Evolutionary conservation across 2,888 invertebrate genomes (phyloP).

Genomic region (Ischnus inquisitorius): DNA sequence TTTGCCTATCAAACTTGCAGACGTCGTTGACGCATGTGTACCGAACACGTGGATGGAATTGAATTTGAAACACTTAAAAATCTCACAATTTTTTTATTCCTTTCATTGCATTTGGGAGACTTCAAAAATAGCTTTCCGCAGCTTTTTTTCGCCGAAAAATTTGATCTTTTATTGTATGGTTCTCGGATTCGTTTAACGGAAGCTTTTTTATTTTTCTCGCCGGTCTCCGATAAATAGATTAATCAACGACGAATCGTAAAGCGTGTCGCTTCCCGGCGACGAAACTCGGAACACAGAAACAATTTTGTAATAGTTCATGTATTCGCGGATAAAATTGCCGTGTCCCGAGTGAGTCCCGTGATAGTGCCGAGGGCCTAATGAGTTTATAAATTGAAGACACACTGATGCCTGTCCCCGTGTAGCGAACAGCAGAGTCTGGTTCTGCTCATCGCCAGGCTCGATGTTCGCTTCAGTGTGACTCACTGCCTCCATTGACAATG

Average conservation of each 20-base stretch:
- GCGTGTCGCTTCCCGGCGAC: constrained; percentile 64
- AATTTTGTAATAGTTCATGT: constrained; percentile 68
- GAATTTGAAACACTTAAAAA: too few relatives aligned
- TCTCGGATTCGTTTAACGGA: not conserved
- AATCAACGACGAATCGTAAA: constrained; percentile 57
- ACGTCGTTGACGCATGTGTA: too few relatives aligned
- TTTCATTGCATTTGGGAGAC: not conserved
- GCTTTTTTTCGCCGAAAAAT: not conserved
- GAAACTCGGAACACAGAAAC: constrained; percentile 63
- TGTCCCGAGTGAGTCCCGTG: constrained; percentile 71
- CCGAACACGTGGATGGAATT: too few relatives aligned
- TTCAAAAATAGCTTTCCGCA: not conserved
- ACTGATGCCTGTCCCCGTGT: constrained; percentile 72
- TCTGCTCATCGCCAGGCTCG: constrained; percentile 59
- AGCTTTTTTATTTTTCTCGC: not conserved
- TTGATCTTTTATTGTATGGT: not conserved
- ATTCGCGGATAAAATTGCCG: constrained; percentile 70
- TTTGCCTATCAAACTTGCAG: too few relatives aligned
- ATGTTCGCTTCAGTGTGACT: constrained; percentile 69
- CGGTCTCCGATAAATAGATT: not conserved
- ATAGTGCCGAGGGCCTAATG: constrained; percentile 79
- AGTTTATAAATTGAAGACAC: constrained; percentile 82
- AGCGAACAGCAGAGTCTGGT: constrained; percentile 57
- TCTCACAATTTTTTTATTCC: too few relatives aligned
- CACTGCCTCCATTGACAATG: constrained; percentile 75